Percentiles rank a stretch among this genome's conserved stretches.
Evolutionary conservation across 2,797 vertebrate genomes (phyloP).

Genomic region (Anguilla megastoma): DNA sequence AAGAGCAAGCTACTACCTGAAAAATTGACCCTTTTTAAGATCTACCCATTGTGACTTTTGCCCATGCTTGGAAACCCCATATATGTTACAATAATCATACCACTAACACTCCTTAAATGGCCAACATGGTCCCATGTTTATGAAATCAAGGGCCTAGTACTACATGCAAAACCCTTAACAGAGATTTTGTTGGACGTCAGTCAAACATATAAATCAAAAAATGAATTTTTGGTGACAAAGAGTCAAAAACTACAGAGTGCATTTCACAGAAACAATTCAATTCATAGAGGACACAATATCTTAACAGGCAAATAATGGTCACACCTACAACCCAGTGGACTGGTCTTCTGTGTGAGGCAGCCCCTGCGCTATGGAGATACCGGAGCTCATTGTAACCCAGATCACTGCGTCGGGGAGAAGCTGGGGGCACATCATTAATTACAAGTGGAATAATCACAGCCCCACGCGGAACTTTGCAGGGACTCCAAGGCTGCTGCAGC

Average conservation of each 20-base stretch:
- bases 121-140: not conserved
- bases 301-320: not conserved
- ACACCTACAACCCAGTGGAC: not conserved
- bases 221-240: not conserved
- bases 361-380: conserved; percentile 31
- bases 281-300: not conserved
- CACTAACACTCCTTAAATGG: not conserved
- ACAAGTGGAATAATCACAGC: conserved; percentile 31
- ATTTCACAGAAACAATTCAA: not conserved
- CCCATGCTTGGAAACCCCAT: too few relatives aligned
- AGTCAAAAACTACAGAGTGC: not conserved
- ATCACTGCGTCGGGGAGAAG: conserved; percentile 31
- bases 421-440: conserved; percentile 45
- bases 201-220: not conserved
- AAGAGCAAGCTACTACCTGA: too few relatives aligned
- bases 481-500: conserved; percentile 12
- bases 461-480: conserved; percentile 27
- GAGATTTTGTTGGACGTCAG: not conserved
- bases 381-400: conserved; percentile 42
- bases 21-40: too few relatives aligned
- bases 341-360: not conserved
- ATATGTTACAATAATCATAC: not conserved
- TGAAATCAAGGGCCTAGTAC: not conserved
- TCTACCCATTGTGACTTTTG: too few relatives aligned
- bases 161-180: not conserved